Evolutionary conservation across 2,888 invertebrate genomes (phyloP), one percentile per base, ranked within the genome.

Genomic region (Eilema sororculum): DNA sequence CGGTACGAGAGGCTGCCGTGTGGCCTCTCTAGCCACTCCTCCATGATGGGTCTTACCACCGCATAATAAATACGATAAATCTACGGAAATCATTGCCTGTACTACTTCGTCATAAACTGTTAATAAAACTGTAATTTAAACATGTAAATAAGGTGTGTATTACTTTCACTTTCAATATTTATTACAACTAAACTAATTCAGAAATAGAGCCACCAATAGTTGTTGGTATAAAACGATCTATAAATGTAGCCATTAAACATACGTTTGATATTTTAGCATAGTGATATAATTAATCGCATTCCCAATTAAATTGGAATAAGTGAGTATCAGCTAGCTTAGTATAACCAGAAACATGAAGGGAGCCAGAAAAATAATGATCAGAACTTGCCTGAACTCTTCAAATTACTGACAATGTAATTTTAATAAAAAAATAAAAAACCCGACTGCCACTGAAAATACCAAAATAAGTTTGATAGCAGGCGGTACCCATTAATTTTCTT

Each of bases 161-260:
- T 46, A 60, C 46, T 59, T 60, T 67, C 59, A 67, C 66, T 60
- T 67, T 37, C 28, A 57, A 58, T 66, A 59, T 28, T 1, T 13
- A 58, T 66, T 41, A 59, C 46, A 20, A 66, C 37, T 66, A 46
- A n/a, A 37, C 30, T 37, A 37, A 41, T 62, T 33, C 37, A 8
- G 37, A 37, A n/a, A 30, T 60, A 20, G 62, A 41, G 0, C 62
- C 37, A 41, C 62, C 33, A 62, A 62, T 62, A 33, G 37, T 13
- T 6, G 5, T 41, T 33, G 13, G 37, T 37, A 37, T 46, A 41
- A 41, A 62, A 62, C 37, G 16, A 62, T 3, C 16, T 24, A 58
- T 30, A 25, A 65, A 37, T 41, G 41, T 37, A 30, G n/a, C n/a
- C n/a, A 60, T 60, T 33, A 60, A 60, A 3, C 28, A 30, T n/a